Conservation (phyloP, 2,888 invertebrate genomes). For the Drosophila robusta region DNA sequence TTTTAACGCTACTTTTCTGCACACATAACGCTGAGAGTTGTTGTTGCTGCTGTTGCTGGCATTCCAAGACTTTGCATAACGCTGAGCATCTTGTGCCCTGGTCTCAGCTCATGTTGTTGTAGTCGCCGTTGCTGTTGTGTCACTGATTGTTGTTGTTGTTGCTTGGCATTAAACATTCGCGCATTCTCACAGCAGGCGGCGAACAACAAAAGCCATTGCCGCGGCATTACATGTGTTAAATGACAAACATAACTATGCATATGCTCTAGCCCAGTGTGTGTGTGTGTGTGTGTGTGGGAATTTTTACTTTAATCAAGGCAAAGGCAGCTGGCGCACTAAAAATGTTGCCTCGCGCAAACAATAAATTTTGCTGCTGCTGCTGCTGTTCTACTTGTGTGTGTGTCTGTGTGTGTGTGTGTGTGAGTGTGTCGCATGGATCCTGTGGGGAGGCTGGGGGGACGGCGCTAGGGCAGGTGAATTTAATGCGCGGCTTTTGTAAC, state of each 20-base stretch:
- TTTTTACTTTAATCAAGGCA: constrained; percentile 71
- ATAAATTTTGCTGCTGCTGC: constrained; percentile 57
- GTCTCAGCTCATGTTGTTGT: constrained; percentile 7
- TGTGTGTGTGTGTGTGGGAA: constrained; percentile 18
- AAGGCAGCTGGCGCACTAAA: constrained; percentile 62
- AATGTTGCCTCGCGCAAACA: constrained; percentile 60
- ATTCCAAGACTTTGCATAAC: constrained; percentile 29
- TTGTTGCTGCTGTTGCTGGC: constrained; percentile 18
- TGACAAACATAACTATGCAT: constrained; percentile 71
- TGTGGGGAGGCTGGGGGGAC: too few species aligned
- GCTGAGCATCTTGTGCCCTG: constrained; percentile 22
- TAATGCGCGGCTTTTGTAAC: constrained; percentile 59
- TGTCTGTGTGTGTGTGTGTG: constrained; percentile 10
- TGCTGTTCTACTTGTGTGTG: constrained; percentile 11
- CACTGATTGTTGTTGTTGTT: constrained; percentile 25
- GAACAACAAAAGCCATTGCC: constrained; percentile 64
- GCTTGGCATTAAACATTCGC: constrained; percentile 58
- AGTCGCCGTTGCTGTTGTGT: constrained; percentile 4
- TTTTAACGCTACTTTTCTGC: constrained; percentile 41
- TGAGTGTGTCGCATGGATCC: constrained; percentile 6
- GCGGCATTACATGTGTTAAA: constrained; percentile 68
- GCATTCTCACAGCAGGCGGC: constrained; percentile 54
- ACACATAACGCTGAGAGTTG: constrained; percentile 25
- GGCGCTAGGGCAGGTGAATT: constrained; percentile 39
- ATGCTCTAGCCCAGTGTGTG: constrained; percentile 34